Evolutionary conservation across 2,797 vertebrate species (phyloP).

Genomic region (Argentina silus): DNA sequence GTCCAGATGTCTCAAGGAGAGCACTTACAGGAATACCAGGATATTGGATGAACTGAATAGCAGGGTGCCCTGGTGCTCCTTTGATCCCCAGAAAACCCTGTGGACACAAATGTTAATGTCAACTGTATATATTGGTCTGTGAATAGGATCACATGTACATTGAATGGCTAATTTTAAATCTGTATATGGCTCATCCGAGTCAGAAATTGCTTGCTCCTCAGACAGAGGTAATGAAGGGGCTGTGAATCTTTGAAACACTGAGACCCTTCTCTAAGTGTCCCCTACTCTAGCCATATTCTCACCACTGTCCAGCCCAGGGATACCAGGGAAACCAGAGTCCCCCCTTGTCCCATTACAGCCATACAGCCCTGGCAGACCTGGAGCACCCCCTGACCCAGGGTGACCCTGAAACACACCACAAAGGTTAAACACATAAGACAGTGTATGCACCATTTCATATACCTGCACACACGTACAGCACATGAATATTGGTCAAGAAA

Average conservation of each 20-base stretch:
- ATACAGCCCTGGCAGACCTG: constrained; percentile 82
- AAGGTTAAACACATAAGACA: neutral
- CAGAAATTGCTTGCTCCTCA: no score
- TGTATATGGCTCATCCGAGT: no score
- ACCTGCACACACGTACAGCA: no score
- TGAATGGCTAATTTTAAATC: no score
- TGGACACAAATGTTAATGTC: constrained; percentile 7
- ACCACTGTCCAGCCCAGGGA: constrained; percentile 58
- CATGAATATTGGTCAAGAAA: no score
- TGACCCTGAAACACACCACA: constrained; percentile 77
- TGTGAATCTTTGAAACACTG: no score
- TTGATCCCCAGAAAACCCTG: constrained; percentile 72
- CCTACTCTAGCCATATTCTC: constrained; percentile 13
- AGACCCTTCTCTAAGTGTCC: neutral
- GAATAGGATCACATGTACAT: no score
- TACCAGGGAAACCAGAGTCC: constrained; percentile 74
- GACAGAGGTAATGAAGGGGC: no score
- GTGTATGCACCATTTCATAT: no score
- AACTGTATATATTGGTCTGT: neutral
- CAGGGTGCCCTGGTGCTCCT: constrained; percentile 64
- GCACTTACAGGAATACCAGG: constrained; percentile 51
- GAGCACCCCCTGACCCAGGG: constrained; percentile 79
- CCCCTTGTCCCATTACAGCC: constrained; percentile 88
- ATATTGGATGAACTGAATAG: constrained; percentile 16
- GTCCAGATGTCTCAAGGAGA: neutral